phyloP scores from a whole-genome alignment of 2,888 invertebrate genomes.

The Atrina japonica region DNA sequence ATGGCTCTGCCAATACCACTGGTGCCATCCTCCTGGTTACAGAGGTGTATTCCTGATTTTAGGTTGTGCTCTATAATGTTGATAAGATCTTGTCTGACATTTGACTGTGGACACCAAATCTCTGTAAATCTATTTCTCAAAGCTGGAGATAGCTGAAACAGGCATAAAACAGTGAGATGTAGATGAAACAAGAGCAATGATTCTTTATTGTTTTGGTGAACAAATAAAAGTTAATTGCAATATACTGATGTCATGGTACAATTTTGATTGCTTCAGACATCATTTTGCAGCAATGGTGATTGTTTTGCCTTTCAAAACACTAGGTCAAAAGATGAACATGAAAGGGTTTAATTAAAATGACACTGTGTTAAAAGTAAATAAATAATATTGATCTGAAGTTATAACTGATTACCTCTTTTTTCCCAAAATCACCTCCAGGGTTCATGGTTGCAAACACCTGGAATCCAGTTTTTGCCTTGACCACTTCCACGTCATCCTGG shows the following conservation, averaged over 20 bases:
- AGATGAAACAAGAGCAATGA: constrained; percentile 4
- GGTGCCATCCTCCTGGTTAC: constrained; percentile 82
- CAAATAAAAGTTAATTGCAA: too few species aligned
- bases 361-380: too few species aligned
- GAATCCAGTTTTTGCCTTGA: constrained; percentile 86
- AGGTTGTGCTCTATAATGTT: constrained; percentile 92
- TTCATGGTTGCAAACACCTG: constrained; percentile 99
- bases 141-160: constrained; percentile 93
- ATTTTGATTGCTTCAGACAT: too few species aligned
- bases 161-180: too few species aligned
- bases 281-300: too few species aligned
- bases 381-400: too few species aligned
- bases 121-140: constrained; percentile 98
- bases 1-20: constrained; percentile 85
- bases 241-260: too few species aligned
- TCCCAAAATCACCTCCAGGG: constrained; percentile 99
- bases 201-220: background rate
- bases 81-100: constrained; percentile 86
- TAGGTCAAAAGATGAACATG: too few species aligned
- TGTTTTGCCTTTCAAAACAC: too few species aligned
- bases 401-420: constrained; percentile 89
- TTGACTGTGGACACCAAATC: constrained; percentile 92
- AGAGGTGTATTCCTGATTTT: constrained; percentile 82
- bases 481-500: constrained; percentile 70
- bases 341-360: too few species aligned